Percentiles rank a stretch among this genome's conserved stretches.
phyloP scores from a whole-genome alignment of 2,113 vertebrate genomes.

The Euleptes europaea region DNA sequence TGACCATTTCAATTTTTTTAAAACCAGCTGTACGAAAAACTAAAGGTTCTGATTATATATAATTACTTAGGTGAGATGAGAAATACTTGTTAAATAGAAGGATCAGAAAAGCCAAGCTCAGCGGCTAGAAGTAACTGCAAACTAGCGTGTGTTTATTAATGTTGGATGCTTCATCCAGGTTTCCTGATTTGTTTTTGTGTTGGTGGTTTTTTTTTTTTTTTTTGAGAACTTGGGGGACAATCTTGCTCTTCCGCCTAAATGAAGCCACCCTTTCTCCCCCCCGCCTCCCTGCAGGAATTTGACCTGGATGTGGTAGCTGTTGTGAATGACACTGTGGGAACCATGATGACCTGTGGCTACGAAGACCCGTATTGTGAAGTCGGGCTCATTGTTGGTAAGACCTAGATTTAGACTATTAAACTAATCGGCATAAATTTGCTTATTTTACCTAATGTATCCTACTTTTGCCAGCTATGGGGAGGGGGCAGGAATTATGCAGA shows the following conservation, averaged over 20 bases:
- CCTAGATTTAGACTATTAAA: too few relatives aligned
- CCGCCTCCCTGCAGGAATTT: constrained; percentile 81
- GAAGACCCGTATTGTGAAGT: constrained; percentile 93
- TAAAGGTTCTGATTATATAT: too few relatives aligned
- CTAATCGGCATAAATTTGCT: background rate
- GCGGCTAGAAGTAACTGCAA: background rate
- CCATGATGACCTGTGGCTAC: constrained; percentile 97
- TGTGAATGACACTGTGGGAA: constrained; percentile 96
- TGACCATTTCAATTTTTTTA: background rate
- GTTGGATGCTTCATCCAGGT: background rate
- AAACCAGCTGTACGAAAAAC: background rate
- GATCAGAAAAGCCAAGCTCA: background rate
- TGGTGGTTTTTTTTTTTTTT: background rate
- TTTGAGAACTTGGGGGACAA: background rate
- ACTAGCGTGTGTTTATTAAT: background rate
- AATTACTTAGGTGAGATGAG: background rate
- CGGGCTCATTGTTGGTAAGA: constrained; percentile 93
- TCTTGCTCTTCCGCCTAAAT: background rate
- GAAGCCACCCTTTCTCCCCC: background rate
- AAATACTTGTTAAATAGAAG: background rate
- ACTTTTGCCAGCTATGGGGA: background rate
- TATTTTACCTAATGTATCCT: background rate
- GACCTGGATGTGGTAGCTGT: constrained; percentile 93
- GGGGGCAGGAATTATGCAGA: background rate
- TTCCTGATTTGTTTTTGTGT: background rate